phyloP scores from a whole-genome alignment of 2,113 vertebrate genomes.

The Carassius auratus region DNA sequence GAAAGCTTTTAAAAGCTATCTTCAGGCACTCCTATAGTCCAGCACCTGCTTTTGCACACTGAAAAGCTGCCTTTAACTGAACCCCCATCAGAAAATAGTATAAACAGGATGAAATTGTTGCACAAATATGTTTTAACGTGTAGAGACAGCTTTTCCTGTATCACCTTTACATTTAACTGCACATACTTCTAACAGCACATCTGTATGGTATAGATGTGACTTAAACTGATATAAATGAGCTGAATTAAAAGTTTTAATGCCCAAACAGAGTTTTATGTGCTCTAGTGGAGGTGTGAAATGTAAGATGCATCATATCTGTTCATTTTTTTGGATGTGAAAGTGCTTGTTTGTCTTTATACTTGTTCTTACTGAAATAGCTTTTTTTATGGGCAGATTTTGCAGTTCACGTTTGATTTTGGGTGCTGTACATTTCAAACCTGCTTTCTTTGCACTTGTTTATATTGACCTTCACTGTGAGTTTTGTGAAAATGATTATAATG shows the following conservation, averaged over 20 bases:
- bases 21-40: not conserved
- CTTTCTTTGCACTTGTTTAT: not conserved
- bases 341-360: not conserved
- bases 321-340: not conserved
- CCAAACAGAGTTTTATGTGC: not conserved
- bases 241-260: not conserved
- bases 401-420: not conserved
- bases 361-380: not conserved
- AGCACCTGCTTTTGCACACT: not conserved
- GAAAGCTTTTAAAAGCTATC: not conserved
- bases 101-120: not conserved
- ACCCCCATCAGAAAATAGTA: not conserved
- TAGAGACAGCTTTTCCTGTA: not conserved
- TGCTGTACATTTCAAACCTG: not conserved
- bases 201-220: not conserved
- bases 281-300: not conserved
- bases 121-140: not conserved
- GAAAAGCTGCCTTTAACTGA: not conserved
- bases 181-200: not conserved
- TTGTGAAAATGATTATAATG: not conserved
- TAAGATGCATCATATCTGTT: not conserved
- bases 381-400: not conserved
- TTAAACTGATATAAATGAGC: not conserved
- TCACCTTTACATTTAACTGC: not conserved
- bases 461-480: conserved; percentile 1